These are phyloP conservation scores for Enteromius argenteus DNA, from an alignment of 2,797 vertebrate species.

Conservation along the genomic window DNA sequence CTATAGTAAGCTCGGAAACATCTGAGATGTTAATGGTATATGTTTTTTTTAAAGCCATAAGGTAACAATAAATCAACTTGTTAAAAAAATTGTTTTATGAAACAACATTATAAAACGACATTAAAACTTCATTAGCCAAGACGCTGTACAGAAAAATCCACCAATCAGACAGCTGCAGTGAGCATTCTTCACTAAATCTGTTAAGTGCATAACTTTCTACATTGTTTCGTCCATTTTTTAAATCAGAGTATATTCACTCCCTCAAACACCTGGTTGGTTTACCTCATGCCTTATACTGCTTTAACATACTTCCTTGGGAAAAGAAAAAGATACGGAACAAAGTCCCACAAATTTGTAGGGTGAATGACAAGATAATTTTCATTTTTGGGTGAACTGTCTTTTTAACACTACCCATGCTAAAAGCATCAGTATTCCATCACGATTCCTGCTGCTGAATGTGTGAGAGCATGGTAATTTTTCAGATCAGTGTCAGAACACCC, in stretches of 20 bases:
- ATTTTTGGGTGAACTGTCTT: conserved; percentile 3
- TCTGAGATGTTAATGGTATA: not conserved
- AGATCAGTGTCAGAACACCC: conserved; percentile 34
- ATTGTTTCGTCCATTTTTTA: not conserved
- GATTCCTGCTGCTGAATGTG: conserved; percentile 6
- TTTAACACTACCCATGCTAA: not conserved
- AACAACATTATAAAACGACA: not conserved
- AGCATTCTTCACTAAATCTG: not conserved
- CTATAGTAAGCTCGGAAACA: not conserved
- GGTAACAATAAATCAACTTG: not conserved
- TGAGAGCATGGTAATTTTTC: conserved; percentile 10
- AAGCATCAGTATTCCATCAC: conserved; percentile 1
- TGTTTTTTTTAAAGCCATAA: not conserved
- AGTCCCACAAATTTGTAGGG: not conserved
- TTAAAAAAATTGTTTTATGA: not conserved
- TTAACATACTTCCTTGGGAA: not conserved
- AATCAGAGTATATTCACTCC: not conserved
- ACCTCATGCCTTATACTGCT: not conserved
- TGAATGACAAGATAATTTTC: not conserved
- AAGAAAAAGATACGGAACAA: not conserved
- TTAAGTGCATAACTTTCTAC: not conserved
- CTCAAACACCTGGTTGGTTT: not conserved
- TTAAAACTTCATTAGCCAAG: not conserved
- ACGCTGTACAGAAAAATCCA: not conserved
- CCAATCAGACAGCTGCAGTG: not conserved